Conservation (phyloP, 2,888 invertebrate genomes). For the Melipona bicolor region DNA sequence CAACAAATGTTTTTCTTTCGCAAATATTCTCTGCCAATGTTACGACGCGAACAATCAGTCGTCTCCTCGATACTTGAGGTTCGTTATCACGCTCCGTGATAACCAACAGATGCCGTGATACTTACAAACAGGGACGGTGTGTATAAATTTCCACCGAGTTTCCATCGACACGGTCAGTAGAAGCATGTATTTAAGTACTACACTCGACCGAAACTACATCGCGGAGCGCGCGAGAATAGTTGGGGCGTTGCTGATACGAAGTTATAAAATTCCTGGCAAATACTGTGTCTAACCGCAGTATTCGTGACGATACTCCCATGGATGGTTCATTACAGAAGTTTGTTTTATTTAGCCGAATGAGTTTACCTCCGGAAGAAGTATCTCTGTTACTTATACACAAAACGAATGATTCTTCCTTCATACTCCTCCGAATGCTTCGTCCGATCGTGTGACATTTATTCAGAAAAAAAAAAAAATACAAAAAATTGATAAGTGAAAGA, state of each 20-base stretch:
- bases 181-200: neutral
- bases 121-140: neutral
- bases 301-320: neutral
- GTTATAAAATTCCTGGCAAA: constrained; percentile 19
- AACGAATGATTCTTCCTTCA: neutral
- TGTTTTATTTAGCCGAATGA: neutral
- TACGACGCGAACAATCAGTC: neutral
- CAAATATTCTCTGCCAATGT: no score
- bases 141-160: neutral
- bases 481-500: constrained; percentile 3
- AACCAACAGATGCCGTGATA: no score
- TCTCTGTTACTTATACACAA: neutral
- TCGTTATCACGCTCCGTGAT: neutral
- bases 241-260: neutral
- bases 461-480: neutral
- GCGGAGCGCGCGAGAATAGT: neutral
- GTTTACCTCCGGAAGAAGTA: neutral
- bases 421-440: no score
- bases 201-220: no score
- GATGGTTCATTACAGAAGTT: neutral
- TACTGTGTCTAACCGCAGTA: neutral
- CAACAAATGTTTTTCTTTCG: no score
- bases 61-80: neutral
- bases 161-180: neutral
- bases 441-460: neutral